Evolutionary conservation across 1,140 invertebrate genomes (phyloP).

Genomic region (Phymorhynchus buccinoides): DNA sequence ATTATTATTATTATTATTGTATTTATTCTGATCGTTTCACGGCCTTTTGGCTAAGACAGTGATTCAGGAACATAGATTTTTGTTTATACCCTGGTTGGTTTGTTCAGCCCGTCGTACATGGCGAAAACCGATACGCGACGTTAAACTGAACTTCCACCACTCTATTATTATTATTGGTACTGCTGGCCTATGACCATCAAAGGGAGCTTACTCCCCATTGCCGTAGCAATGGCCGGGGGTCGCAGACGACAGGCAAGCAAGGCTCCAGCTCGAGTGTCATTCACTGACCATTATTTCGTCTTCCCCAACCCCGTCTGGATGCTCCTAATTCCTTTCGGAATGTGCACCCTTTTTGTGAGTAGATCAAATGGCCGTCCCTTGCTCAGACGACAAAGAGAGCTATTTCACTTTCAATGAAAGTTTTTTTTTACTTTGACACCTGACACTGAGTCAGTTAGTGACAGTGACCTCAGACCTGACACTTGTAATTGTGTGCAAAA

Average conservation of each 20-base stretch:
- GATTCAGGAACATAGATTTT: background rate
- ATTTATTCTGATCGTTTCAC: too few species aligned
- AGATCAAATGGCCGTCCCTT: background rate
- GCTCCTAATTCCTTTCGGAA: conserved; percentile 9
- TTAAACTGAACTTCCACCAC: too few species aligned
- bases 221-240: background rate
- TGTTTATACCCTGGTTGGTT: background rate
- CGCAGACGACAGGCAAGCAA: conserved; percentile 7
- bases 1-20: too few species aligned
- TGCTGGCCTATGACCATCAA: background rate
- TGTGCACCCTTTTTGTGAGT: conserved; percentile 30
- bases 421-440: background rate
- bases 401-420: background rate
- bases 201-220: background rate
- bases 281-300: conserved; percentile 30
- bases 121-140: too few species aligned
- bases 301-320: conserved; percentile 31
- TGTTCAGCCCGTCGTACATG: too few species aligned
- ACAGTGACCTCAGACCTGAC: too few species aligned
- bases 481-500: background rate
- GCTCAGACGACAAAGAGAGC: background rate
- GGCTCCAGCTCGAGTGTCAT: background rate
- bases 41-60: too few species aligned
- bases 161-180: too few species aligned
- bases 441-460: background rate